Percentiles rank a stretch among this genome's conserved stretches.
phyloP scores from a whole-genome alignment of 2,113 vertebrate genomes.

The Mobula birostris region DNA sequence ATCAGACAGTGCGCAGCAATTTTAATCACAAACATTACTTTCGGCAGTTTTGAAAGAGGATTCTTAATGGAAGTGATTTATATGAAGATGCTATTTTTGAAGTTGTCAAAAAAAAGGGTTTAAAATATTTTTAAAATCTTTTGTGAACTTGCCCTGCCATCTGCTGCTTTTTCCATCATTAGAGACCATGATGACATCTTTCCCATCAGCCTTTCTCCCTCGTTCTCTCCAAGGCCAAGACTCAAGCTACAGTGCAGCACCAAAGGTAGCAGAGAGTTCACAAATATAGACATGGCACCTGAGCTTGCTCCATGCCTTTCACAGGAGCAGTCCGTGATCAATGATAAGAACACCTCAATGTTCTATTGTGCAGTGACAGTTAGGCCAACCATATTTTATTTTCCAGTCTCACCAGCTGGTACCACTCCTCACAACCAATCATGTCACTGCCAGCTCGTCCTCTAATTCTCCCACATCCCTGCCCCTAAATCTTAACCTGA shows the following conservation, averaged over 20 bases:
- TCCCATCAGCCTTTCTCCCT: background rate
- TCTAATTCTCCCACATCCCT: too few relatives aligned
- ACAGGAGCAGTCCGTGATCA: background rate
- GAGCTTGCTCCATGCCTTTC: background rate
- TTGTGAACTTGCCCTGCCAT: background rate
- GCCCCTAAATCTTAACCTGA: too few relatives aligned
- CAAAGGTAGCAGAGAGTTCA: background rate
- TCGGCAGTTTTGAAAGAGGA: background rate
- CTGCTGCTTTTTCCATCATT: background rate
- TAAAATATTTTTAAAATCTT: background rate
- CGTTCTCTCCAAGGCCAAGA: background rate
- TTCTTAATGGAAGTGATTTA: background rate
- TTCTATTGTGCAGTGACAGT: background rate
- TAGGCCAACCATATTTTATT: background rate
- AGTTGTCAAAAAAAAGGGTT: background rate
- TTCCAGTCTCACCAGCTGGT: background rate
- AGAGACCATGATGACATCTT: background rate
- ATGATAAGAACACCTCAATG: background rate
- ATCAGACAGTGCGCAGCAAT: background rate
- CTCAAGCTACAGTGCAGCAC: background rate
- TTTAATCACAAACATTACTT: slow-evolving; percentile 7
- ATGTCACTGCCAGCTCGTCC: too few relatives aligned
- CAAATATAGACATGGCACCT: background rate
- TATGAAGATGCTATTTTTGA: background rate
- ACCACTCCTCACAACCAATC: background rate